Evolutionary conservation across 2,113 vertebrate species (phyloP).

Genomic region (Rhinoptilus africanus): DNA sequence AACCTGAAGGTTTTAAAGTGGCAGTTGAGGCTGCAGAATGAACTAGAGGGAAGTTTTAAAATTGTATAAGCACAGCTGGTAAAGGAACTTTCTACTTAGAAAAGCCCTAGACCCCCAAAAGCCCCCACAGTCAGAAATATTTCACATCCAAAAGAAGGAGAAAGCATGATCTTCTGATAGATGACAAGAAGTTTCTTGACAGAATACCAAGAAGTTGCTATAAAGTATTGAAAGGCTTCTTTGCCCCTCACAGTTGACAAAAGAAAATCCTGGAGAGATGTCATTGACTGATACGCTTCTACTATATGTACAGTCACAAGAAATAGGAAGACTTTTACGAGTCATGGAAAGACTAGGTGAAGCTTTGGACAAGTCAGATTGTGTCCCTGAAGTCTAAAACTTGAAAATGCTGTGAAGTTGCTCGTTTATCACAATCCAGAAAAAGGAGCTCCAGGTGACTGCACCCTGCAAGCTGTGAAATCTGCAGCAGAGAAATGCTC

Average conservation of each 20-base stretch:
- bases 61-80: background rate
- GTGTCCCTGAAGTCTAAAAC: background rate
- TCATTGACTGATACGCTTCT: background rate
- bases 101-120: background rate
- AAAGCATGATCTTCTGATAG: background rate
- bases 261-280: background rate
- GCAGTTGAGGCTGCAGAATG: background rate
- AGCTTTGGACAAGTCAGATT: background rate
- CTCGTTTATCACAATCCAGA: background rate
- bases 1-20: background rate
- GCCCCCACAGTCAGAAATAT: background rate
- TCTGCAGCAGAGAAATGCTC: background rate
- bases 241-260: background rate
- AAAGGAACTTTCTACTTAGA: background rate
- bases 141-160: background rate
- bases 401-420: background rate
- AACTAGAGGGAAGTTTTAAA: background rate
- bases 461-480: background rate
- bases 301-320: background rate
- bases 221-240: background rate
- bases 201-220: background rate
- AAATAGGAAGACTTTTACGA: background rate
- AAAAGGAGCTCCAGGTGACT: background rate
- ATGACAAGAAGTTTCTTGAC: slow-evolving; percentile 25
- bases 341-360: background rate